Base-by-base conservation (phyloP, 2,888 invertebrate genomes). In the Tinea semifulvella region DNA sequence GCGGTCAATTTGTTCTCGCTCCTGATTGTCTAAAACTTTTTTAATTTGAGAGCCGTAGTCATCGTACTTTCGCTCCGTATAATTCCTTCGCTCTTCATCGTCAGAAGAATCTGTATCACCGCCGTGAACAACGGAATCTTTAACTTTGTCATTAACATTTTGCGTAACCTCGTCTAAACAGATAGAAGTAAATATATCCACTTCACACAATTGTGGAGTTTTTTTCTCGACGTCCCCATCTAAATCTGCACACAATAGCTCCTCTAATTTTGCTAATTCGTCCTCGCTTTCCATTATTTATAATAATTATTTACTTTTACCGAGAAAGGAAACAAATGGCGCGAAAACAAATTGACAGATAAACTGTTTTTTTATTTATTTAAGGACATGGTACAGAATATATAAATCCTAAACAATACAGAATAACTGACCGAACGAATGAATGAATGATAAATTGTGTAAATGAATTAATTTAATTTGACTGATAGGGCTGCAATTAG, bases 91-190 rank as follows among this genome's bases (percentile, higher is more conserved):
- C 52, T 89, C 90, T 65, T 93, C 93, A 50, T 94, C 92, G 54
- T 93, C 93, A 0, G 92, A 92, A 1, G 91, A 91, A 62, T 93
- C 91, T 0, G 84, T 84, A 51, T 86, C 85, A 4, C 86, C 87
- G 51, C 65, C 74, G 51, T 87, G 85, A 42, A 88, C 57, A 38
- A 68, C 61, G 27, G 80, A 42, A 22, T 40, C 22, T 2, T 2
- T 40, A n/a, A 36, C 10, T 35, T 47, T 40, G 26, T 51, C 48
- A 35, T 31, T 45, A 45, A 36, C 36, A 13, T 31, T 13, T 13
- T 31, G 13, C 11, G 25, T 40, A 22, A 28, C 8, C 42, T 7
- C 38, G n/a, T n/a, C n/a, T 22, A 44, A 28, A 10, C 36, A 10
- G n/a, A n/a, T n/a, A 5, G 17, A 2, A 10, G 22, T 40, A 53